Evolutionary conservation across 2,113 vertebrate species (phyloP).

Genomic region (Anguilla japonica): DNA sequence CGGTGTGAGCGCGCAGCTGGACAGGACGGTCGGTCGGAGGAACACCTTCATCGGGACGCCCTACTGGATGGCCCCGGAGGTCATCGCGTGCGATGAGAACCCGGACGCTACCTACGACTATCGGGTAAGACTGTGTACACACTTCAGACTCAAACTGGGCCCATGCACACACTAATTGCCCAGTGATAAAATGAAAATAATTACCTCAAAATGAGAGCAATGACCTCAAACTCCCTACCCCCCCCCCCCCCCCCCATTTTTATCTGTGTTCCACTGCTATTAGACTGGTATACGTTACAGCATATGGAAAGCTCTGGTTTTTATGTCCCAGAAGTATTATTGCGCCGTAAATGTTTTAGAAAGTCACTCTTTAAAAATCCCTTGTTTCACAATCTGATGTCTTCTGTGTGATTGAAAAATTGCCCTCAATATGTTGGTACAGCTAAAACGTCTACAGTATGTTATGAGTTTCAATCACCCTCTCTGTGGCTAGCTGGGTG

Average conservation of each 20-base stretch:
- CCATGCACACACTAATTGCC: too few species aligned
- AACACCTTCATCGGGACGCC: constrained; percentile 98
- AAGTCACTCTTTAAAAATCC: neutral
- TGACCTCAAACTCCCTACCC: neutral
- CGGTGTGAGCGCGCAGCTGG: constrained; percentile 95
- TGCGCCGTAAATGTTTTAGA: neutral
- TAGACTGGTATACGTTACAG: neutral
- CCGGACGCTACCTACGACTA: constrained; percentile 98
- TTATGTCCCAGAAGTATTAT: neutral
- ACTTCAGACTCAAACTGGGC: neutral
- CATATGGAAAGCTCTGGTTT: neutral
- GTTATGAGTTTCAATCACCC: too few species aligned
- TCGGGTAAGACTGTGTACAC: constrained; percentile 73
- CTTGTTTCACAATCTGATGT: neutral
- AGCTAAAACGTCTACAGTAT: neutral
- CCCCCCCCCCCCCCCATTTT: too few species aligned
- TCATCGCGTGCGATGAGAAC: constrained; percentile 98
- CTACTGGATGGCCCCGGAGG: constrained; percentile 98
- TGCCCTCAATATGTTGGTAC: neutral
- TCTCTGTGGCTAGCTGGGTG: too few species aligned
- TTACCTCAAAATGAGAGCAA: neutral
- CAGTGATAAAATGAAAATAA: too few species aligned
- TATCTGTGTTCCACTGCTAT: neutral
- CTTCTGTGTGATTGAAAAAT: neutral
- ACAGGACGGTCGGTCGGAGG: constrained; percentile 92